phyloP scores from a whole-genome alignment of 2,113 vertebrate species.

The Chrysochloris asiatica region DNA sequence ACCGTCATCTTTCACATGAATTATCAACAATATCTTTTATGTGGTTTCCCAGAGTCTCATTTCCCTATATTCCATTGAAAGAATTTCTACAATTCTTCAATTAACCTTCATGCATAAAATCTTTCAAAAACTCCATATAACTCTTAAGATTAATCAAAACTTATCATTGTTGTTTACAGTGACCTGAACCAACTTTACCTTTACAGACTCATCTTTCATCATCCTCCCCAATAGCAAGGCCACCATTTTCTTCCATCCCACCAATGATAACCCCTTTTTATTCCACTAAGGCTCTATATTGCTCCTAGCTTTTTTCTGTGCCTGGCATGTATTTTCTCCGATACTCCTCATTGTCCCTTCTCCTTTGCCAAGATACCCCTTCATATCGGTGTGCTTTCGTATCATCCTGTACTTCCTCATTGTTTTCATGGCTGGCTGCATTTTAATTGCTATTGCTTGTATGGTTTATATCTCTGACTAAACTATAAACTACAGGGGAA shows the following conservation, averaged over 20 bases:
- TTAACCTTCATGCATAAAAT: not conserved
- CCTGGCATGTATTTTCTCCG: not conserved
- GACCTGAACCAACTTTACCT: not conserved
- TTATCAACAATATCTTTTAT: not conserved
- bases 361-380: not conserved
- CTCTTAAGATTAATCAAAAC: not conserved
- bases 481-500: conserved; percentile 52
- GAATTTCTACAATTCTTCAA: not conserved
- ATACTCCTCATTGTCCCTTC: not conserved
- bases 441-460: conserved; percentile 42
- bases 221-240: not conserved
- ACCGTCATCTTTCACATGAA: not conserved
- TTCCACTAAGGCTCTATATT: not conserved
- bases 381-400: not conserved
- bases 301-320: not conserved
- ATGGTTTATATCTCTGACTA: conserved; percentile 43
- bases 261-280: not conserved
- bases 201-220: not conserved
- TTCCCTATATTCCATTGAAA: not conserved
- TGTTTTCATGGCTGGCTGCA: conserved; percentile 48
- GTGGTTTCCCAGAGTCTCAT: not conserved
- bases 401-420: not conserved
- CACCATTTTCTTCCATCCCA: not conserved
- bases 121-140: not conserved
- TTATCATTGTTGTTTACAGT: not conserved